phyloP scores from a whole-genome alignment of 2,888 invertebrate species.

The Catocala fraxini region DNA sequence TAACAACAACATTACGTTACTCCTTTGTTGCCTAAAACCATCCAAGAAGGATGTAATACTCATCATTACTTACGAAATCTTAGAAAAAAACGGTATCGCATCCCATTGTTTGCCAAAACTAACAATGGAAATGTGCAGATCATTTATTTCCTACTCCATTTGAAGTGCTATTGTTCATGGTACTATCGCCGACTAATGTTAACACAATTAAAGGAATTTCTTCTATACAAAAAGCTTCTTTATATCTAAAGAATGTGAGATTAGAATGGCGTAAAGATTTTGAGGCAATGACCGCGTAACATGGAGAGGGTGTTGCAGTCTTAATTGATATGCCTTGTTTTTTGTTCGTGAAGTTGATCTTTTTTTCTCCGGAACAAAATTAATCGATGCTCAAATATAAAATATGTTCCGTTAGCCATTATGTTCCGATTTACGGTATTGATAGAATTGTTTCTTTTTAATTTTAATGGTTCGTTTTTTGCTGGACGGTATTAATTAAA shows the following conservation, averaged over 20 bases:
- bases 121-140: constrained; percentile 55
- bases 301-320: constrained; percentile 44
- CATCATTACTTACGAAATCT: constrained; percentile 46
- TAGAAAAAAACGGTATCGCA: constrained; percentile 41
- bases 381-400: constrained; percentile 72
- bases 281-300: constrained; percentile 4
- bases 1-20: constrained; percentile 7
- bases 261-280: constrained; percentile 10
- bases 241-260: background rate
- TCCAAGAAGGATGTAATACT: constrained; percentile 37
- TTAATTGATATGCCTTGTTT: constrained; percentile 70
- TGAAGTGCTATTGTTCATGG: constrained; percentile 51
- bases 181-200: constrained; percentile 43
- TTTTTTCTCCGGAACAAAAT: constrained; percentile 56
- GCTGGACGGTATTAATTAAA: constrained; percentile 9
- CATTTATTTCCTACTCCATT: constrained; percentile 53
- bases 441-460: constrained; percentile 51
- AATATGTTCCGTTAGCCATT: constrained; percentile 67
- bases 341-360: constrained; percentile 58
- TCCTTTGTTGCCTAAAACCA: constrained; percentile 24
- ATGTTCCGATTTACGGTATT: constrained; percentile 62
- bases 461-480: constrained; percentile 16
- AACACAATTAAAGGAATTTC: constrained; percentile 32
- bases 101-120: constrained; percentile 54
- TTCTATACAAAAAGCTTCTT: constrained; percentile 17